A percentile compares a stretch with the other conserved stretches of the same genome.
Conservation (phyloP, 1,140 invertebrate genomes). For the Drosophila bocqueti region DNA sequence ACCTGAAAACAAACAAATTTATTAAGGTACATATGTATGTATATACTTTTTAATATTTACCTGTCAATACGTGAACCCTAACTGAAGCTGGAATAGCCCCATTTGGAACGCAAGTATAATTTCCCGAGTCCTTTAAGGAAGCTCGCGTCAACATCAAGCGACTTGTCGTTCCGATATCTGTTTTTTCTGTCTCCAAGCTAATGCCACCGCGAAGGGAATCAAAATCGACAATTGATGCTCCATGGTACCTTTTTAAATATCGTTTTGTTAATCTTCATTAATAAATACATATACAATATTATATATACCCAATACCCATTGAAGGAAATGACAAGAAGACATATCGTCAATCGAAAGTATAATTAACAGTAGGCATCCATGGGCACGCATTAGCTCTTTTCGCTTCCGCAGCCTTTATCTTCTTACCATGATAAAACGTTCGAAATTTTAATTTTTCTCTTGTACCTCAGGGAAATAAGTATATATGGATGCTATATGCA, state of each 20-base stretch:
- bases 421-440: too few species aligned
- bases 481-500: too few species aligned
- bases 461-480: too few species aligned
- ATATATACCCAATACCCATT: not conserved
- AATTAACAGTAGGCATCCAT: not conserved
- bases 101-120: conserved; percentile 94
- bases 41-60: conserved; percentile 86
- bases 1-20: conserved; percentile 84
- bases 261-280: not conserved
- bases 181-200: conserved; percentile 96
- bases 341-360: not conserved
- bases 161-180: conserved; percentile 94
- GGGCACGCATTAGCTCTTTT: not conserved
- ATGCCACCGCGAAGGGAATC: conserved; percentile 94
- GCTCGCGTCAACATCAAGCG: conserved; percentile 95
- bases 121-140: conserved; percentile 93
- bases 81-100: conserved; percentile 95
- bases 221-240: conserved; percentile 92
- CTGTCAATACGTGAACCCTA: conserved; percentile 95
- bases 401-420: too few species aligned
- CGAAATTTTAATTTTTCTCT: too few species aligned
- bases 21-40: not conserved
- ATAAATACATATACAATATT: not conserved
- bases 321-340: not conserved
- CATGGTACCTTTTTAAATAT: conserved; percentile 89